Evolutionary conservation across 1,140 invertebrate genomes (phyloP).

Genomic region (Diorhabda carinulata): DNA sequence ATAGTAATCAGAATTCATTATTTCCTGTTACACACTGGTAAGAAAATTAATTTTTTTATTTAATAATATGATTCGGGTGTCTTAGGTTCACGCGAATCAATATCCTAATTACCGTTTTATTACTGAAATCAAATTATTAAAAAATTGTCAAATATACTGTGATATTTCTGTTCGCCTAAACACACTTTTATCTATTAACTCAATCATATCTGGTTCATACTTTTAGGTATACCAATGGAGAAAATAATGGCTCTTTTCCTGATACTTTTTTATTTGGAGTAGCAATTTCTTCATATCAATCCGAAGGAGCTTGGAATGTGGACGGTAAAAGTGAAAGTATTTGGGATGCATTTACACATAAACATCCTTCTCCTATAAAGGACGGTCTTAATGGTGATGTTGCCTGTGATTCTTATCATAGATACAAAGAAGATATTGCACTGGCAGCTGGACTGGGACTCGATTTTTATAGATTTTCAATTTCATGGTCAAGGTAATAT

Average conservation of each 20-base stretch:
- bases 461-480: conserved; percentile 54
- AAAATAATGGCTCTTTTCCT: not conserved
- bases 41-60: too few relatives aligned
- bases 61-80: too few relatives aligned
- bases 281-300: conserved; percentile 44
- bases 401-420: conserved; percentile 57
- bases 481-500: conserved; percentile 54
- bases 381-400: conserved; percentile 54
- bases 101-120: too few relatives aligned
- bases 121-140: too few relatives aligned
- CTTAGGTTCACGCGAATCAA: too few relatives aligned
- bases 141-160: too few relatives aligned
- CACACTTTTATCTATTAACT: too few relatives aligned
- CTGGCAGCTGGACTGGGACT: conserved; percentile 50
- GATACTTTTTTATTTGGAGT: conserved; percentile 29
- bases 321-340: conserved; percentile 50
- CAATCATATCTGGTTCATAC: too few relatives aligned
- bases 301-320: conserved; percentile 48
- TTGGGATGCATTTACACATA: conserved; percentile 57
- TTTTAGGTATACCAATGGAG: not conserved
- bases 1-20: too few relatives aligned
- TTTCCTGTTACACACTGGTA: too few relatives aligned
- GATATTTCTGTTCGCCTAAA: too few relatives aligned
- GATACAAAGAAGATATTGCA: conserved; percentile 53
- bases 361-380: conserved; percentile 49